Conservation (phyloP, 30 jellyfish, hydroid and myxozoan species). For the Mastigias papua region DNA sequence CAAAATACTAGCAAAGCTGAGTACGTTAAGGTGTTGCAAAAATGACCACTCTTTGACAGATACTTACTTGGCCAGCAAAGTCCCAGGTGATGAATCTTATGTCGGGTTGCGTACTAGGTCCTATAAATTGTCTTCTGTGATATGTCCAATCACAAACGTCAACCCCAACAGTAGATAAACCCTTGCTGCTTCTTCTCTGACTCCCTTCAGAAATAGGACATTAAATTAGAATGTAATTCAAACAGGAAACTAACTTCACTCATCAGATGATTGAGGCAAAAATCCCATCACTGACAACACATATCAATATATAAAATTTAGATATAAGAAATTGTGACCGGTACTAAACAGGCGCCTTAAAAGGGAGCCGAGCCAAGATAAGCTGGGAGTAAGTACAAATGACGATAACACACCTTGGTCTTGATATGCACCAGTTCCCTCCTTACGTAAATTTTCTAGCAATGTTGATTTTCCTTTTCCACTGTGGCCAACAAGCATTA, state of each 20-base stretch:
- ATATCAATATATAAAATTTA: too few species aligned
- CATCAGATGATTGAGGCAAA: too few species aligned
- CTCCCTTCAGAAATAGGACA: background rate
- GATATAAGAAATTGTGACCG: too few species aligned
- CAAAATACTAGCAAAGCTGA: background rate
- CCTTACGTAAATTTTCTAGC: constrained; percentile 77
- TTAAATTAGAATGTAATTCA: too few species aligned
- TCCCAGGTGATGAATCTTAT: constrained; percentile 95
- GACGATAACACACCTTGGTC: constrained; percentile 14
- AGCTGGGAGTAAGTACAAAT: background rate
- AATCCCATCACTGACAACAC: too few species aligned
- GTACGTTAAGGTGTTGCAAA: too few species aligned
- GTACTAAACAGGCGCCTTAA: too few species aligned
- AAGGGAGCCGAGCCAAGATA: background rate
- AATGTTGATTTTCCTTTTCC: constrained; percentile 88
- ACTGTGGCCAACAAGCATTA: constrained; percentile 94
- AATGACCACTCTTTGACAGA: too few species aligned
- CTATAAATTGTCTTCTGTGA: constrained; percentile 56
- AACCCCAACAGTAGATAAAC: constrained; percentile 91
- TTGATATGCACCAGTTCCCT: constrained; percentile 86
- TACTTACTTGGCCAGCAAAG: constrained; percentile 95
- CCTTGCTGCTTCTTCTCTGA: constrained; percentile 28
- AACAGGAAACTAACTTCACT: too few species aligned
- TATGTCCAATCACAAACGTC: constrained; percentile 94
- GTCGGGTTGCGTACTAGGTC: constrained; percentile 50